These are phyloP conservation scores for Damaliscus lunatus DNA, from an alignment of 2,113 vertebrate genomes.

Conservation along the genomic window DNA sequence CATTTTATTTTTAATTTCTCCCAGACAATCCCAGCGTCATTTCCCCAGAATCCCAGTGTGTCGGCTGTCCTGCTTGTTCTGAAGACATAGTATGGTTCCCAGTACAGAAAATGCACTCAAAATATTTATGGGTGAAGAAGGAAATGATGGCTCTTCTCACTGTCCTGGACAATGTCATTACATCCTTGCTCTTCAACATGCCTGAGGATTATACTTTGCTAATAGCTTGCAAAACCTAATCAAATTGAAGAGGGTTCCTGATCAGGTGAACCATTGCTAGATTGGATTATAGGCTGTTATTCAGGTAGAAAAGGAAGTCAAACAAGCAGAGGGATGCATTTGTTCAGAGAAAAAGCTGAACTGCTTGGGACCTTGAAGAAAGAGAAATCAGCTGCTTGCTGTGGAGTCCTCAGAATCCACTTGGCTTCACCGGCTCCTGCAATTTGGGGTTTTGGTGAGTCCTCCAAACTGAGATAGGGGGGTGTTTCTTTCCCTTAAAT, in stretches of 20 bases:
- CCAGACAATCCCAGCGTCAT: background rate
- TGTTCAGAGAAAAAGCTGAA: no score
- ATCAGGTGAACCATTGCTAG: background rate
- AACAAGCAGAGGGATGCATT: background rate
- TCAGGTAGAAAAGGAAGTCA: background rate
- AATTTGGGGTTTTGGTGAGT: background rate
- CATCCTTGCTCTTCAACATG: background rate
- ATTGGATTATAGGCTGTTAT: background rate
- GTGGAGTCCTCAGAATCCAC: no score
- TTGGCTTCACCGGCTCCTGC: background rate
- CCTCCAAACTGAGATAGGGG: background rate
- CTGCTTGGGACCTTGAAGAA: background rate
- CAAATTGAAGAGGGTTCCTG: background rate
- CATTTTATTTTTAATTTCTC: background rate
- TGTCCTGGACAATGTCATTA: background rate
- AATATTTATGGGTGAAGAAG: background rate
- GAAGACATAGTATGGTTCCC: background rate
- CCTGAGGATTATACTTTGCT: background rate
- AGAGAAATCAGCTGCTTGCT: background rate
- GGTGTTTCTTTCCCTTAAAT: background rate
- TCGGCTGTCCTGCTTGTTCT: background rate
- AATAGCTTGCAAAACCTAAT: background rate
- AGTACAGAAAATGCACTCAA: background rate
- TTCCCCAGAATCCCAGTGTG: background rate
- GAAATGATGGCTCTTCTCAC: background rate